Conservation (phyloP, 2,797 vertebrate genomes). For the Simalia tracyae region DNA sequence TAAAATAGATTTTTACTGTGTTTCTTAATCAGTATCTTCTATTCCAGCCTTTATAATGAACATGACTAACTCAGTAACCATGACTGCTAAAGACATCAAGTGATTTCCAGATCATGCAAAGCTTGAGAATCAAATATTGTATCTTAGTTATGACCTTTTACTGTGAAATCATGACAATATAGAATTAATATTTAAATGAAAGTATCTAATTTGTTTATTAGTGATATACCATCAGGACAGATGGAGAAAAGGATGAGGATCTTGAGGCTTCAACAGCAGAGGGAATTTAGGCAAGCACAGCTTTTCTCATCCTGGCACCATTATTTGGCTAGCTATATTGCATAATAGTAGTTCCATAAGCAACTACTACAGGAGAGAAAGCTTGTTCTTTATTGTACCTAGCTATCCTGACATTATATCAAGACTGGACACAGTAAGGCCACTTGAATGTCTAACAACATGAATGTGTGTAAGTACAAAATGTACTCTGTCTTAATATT, state of each 20-base stretch:
- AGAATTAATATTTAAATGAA: background rate
- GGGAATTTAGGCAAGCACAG: background rate
- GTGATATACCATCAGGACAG: background rate
- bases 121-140: conserved; percentile 33
- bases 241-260: background rate
- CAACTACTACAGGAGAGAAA: background rate
- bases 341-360: background rate
- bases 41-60: conserved; percentile 47
- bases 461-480: conserved; percentile 51
- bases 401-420: conserved; percentile 11
- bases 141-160: background rate
- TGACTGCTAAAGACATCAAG: conserved; percentile 43
- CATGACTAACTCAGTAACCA: conserved; percentile 40
- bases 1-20: conserved; percentile 48
- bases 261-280: background rate
- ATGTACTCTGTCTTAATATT: background rate
- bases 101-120: conserved; percentile 15
- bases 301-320: background rate
- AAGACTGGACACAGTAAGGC: background rate
- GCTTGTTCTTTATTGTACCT: conserved; percentile 32
- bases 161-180: background rate
- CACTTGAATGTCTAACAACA: conserved; percentile 16
- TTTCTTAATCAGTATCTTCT: conserved; percentile 35
- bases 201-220: background rate
- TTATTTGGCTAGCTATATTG: background rate